phyloP scores from a whole-genome alignment of 2,888 invertebrate genomes.

The Drosophila pegasa region DNA sequence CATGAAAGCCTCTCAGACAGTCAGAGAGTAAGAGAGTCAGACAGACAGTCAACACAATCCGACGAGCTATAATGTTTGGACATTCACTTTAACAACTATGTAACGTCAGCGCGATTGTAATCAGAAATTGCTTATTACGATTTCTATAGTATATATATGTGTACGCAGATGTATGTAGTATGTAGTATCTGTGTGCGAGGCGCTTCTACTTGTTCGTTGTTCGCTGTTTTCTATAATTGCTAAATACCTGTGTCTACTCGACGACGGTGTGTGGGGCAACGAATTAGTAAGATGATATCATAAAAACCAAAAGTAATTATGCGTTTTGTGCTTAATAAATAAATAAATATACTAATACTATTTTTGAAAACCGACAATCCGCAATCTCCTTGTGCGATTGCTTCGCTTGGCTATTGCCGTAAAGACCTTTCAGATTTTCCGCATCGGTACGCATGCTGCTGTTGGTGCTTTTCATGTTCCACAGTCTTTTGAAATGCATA shows the following conservation, averaged over 20 bases:
- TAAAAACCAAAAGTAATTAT: constrained; percentile 46
- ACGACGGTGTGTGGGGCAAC: constrained; percentile 21
- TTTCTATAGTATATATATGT: constrained; percentile 37
- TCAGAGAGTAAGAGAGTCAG: background rate
- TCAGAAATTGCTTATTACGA: constrained; percentile 60
- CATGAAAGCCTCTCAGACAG: constrained; percentile 22
- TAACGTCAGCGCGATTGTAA: constrained; percentile 43
- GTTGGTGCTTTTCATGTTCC: constrained; percentile 43
- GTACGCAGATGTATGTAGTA: constrained; percentile 6
- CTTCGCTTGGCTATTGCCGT: constrained; percentile 13
- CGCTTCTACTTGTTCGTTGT: constrained; percentile 9
- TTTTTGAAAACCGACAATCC: constrained; percentile 30
- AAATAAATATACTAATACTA: constrained; percentile 44
- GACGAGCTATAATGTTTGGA: constrained; percentile 36
- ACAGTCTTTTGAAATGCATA: constrained; percentile 65
- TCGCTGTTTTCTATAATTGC: constrained; percentile 52
- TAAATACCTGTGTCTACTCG: constrained; percentile 30
- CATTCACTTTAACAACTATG: constrained; percentile 47
- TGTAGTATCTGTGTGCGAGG: constrained; percentile 2
- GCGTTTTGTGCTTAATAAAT: constrained; percentile 45
- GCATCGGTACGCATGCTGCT: constrained; percentile 62
- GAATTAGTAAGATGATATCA: constrained; percentile 56
- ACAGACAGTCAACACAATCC: constrained; percentile 21
- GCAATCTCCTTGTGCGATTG: constrained; percentile 48
- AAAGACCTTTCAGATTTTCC: constrained; percentile 73